A percentile compares a stretch with the other conserved stretches of the same genome.
phyloP scores from a whole-genome alignment of 2,888 invertebrate genomes.

The Cheiracanthium punctorium region DNA sequence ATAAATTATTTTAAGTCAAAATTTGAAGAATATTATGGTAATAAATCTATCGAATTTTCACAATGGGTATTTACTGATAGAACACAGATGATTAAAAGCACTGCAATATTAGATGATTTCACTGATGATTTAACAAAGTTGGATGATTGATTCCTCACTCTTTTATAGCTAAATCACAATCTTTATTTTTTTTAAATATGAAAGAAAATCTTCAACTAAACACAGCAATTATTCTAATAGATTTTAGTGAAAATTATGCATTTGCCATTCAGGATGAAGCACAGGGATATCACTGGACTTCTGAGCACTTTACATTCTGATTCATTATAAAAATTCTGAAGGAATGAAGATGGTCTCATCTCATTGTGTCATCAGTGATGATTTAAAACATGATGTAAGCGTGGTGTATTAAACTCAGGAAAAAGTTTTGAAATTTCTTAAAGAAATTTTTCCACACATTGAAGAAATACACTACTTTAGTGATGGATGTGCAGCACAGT shows the following conservation, averaged over 20 bases:
- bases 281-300: constrained; percentile 13
- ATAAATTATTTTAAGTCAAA: background rate
- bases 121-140: background rate
- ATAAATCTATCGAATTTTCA: background rate
- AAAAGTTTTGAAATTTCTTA: background rate
- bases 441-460: background rate
- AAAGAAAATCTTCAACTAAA: background rate
- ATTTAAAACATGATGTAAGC: constrained; percentile 4
- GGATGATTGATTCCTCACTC: background rate
- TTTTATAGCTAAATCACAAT: constrained; percentile 8
- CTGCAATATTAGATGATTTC: background rate
- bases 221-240: background rate
- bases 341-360: background rate
- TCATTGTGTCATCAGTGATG: background rate
- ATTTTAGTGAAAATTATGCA: constrained; percentile 17
- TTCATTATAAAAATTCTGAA: background rate
- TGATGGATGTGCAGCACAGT: constrained; percentile 71
- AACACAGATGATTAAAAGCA: background rate
- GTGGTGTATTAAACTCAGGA: background rate
- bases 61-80: constrained; percentile 20
- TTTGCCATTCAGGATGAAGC: constrained; percentile 9
- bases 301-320: background rate
- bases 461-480: background rate
- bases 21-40: constrained; percentile 6
- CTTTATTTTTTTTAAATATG: background rate